A percentile compares a stretch with the other conserved stretches of the same genome.
phyloP scores from a whole-genome alignment of 2,797 vertebrate species.

The Tympanoctomys barrerae region DNA sequence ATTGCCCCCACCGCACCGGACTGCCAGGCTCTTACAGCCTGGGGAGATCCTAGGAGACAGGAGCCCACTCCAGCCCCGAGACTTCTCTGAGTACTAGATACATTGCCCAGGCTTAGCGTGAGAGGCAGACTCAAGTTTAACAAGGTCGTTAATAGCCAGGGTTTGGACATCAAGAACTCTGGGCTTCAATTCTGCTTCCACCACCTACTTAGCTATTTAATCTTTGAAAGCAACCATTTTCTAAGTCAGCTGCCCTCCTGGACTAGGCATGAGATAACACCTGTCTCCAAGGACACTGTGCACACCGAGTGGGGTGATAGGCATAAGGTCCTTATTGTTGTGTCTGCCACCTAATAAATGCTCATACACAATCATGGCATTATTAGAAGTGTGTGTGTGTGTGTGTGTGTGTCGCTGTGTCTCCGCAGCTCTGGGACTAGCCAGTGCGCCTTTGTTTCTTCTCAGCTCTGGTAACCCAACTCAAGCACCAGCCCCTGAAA shows the following conservation, averaged over 20 bases:
- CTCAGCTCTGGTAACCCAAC: neutral
- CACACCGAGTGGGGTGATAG: neutral
- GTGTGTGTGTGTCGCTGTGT: accelerated
- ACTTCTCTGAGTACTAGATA: neutral
- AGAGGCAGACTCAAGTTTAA: neutral
- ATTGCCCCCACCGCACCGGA: neutral
- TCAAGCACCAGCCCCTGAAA: neutral
- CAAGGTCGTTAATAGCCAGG: neutral
- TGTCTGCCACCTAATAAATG: too few species aligned
- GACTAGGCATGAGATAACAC: neutral
- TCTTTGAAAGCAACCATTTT: neutral
- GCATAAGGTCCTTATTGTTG: neutral
- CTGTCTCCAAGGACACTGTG: neutral
- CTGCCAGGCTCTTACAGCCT: neutral
- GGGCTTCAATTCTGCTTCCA: neutral
- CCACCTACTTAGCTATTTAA: too few species aligned
- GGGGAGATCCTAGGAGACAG: neutral
- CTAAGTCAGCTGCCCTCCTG: neutral
- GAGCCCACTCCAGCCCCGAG: neutral
- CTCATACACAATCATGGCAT: neutral
- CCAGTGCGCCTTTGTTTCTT: neutral
- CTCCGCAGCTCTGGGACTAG: neutral
- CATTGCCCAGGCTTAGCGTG: neutral
- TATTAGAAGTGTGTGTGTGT: too few species aligned
- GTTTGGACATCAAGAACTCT: neutral